A percentile compares a stretch with the other conserved stretches of the same genome.
Evolutionary conservation across 2,797 vertebrate genomes (phyloP).

Genomic region (Manis crassicaudata): DNA sequence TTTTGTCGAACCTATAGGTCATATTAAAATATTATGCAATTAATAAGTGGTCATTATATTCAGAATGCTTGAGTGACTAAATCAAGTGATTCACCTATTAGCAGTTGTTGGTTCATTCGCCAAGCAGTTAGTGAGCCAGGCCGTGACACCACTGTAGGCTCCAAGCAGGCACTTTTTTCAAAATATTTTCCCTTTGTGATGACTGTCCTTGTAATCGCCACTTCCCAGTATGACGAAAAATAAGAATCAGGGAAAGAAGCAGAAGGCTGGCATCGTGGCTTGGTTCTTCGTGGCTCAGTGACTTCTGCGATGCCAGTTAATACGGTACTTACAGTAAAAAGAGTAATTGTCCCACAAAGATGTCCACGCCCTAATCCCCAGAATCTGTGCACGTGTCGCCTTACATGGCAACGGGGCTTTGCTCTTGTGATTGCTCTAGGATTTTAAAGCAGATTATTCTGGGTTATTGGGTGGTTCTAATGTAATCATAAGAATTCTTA

Average conservation of each 20-base stretch:
- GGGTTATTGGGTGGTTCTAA: background rate
- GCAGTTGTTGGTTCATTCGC: background rate
- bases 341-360: background rate
- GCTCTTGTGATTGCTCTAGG: background rate
- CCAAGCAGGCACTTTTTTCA: background rate
- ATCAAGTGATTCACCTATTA: background rate
- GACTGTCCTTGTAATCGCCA: background rate
- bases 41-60: background rate
- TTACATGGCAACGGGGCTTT: background rate
- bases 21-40: background rate
- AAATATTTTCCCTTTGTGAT: background rate
- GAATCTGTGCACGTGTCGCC: background rate
- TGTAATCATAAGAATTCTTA: background rate
- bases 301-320: background rate
- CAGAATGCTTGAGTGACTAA: background rate
- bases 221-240: background rate
- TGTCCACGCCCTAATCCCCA: background rate
- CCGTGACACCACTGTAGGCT: background rate
- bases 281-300: background rate
- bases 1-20: background rate
- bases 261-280: background rate
- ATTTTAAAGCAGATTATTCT: background rate
- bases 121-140: background rate
- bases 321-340: background rate
- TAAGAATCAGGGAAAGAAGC: background rate